Percentiles rank a stretch among this genome's conserved stretches.
Conservation (phyloP, 2,797 vertebrate species). For the Chaenodraco wilsoni region DNA sequence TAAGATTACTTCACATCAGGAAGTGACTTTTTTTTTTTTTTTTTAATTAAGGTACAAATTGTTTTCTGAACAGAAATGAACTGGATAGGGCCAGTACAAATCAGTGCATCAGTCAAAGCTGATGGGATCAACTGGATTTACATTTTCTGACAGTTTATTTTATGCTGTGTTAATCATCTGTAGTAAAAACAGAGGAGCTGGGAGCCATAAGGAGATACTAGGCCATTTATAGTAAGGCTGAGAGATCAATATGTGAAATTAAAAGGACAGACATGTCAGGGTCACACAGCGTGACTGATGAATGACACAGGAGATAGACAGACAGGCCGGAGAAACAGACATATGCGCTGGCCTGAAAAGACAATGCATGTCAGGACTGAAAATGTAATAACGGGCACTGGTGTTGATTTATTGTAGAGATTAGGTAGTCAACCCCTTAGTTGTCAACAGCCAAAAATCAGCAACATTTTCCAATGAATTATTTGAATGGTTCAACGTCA, state of each 20-base stretch:
- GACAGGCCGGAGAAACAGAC: constrained; percentile 44
- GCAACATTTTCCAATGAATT: background rate
- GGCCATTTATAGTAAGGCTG: constrained; percentile 46
- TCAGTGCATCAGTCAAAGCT: constrained; percentile 29
- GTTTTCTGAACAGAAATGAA: constrained; percentile 9
- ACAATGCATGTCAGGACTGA: background rate
- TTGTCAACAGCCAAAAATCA: background rate
- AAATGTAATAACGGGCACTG: background rate
- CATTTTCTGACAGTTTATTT: constrained; percentile 55
- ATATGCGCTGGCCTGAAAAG: constrained; percentile 11
- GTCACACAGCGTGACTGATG: constrained; percentile 46
- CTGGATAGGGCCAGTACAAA: constrained; percentile 20
- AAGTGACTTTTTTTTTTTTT: constrained; percentile 11
- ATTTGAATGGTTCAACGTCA: background rate
- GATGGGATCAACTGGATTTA: constrained; percentile 36
- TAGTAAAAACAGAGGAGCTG: constrained; percentile 17
- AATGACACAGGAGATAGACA: constrained; percentile 51
- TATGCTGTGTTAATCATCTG: constrained; percentile 46
- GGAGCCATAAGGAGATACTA: constrained; percentile 52
- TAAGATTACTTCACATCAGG: constrained; percentile 31
- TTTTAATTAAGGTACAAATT: background rate
- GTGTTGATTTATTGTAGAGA: background rate
- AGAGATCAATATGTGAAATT: constrained; percentile 67
- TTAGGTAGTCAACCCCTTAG: background rate
- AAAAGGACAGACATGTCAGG: constrained; percentile 62